Evolutionary conservation across 1,140 invertebrate species (phyloP).

Genomic region (Ostrea edulis): DNA sequence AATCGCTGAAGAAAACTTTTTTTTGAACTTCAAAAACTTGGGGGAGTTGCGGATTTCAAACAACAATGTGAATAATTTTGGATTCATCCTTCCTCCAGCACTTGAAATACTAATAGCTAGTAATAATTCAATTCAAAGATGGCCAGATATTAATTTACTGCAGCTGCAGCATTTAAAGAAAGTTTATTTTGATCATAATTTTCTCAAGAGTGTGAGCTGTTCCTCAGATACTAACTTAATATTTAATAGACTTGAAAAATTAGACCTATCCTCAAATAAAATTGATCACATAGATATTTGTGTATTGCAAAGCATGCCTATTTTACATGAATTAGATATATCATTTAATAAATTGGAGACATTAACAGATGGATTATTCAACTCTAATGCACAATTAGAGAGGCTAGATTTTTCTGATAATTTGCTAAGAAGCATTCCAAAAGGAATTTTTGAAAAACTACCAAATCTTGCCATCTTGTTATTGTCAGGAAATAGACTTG

Average conservation of each 20-base stretch:
- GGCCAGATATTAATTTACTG: background rate
- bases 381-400: background rate
- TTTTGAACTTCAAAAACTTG: background rate
- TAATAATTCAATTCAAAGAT: background rate
- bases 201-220: background rate
- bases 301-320: background rate
- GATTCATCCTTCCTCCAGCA: background rate
- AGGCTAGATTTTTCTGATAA: background rate
- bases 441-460: background rate
- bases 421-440: background rate
- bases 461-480: conserved; percentile 51
- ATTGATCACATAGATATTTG: conserved; percentile 41
- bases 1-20: background rate
- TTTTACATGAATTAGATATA: conserved; percentile 34
- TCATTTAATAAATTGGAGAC: conserved; percentile 13
- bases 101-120: background rate
- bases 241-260: conserved; percentile 57
- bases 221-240: conserved; percentile 16
- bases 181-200: conserved; percentile 23
- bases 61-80: background rate
- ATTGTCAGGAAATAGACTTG: conserved; percentile 54
- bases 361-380: conserved; percentile 22
- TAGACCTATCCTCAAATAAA: conserved; percentile 62
- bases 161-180: background rate
- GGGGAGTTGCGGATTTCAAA: background rate